Percentiles rank a stretch among this genome's conserved stretches.
These are phyloP conservation scores for Tipula confusa DNA, from an alignment of 2,888 invertebrate species.

Conservation along the genomic window DNA sequence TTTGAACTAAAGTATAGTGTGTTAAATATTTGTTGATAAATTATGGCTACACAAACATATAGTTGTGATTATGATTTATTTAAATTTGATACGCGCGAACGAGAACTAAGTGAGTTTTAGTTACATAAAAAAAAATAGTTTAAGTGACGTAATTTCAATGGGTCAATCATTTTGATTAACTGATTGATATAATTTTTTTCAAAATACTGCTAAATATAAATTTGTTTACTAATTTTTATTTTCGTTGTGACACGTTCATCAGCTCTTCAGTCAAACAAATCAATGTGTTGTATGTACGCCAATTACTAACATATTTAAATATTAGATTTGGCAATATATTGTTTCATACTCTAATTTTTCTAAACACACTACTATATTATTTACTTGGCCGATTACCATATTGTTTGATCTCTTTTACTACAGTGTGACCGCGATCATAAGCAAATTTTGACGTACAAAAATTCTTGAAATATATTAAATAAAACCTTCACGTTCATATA, in stretches of 20 bases:
- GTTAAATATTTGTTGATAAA: not conserved
- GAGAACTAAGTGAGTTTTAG: slow-evolving; percentile 28
- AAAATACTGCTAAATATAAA: not conserved
- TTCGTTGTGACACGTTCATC: not conserved
- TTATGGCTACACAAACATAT: not conserved
- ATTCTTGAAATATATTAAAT: not conserved
- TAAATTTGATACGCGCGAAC: slow-evolving; percentile 15
- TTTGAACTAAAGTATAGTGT: not conserved
- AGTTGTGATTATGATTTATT: slow-evolving; percentile 22
- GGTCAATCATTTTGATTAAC: not conserved
- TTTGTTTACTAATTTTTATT: not conserved
- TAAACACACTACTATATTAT: not conserved
- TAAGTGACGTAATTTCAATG: not conserved
- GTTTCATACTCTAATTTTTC: not conserved
- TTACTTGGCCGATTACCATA: not conserved
- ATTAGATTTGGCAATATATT: not conserved
- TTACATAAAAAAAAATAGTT: not conserved
- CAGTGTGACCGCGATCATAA: not conserved
- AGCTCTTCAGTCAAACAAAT: not conserved
- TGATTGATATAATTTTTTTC: not conserved
- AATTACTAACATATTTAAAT: not conserved
- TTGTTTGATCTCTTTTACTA: not conserved
- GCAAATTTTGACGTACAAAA: not conserved
- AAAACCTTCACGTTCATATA: not conserved
- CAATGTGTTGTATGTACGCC: not conserved